Evolutionary conservation across 2,797 vertebrate species (phyloP).

Genomic region (Galaxias olidus): DNA sequence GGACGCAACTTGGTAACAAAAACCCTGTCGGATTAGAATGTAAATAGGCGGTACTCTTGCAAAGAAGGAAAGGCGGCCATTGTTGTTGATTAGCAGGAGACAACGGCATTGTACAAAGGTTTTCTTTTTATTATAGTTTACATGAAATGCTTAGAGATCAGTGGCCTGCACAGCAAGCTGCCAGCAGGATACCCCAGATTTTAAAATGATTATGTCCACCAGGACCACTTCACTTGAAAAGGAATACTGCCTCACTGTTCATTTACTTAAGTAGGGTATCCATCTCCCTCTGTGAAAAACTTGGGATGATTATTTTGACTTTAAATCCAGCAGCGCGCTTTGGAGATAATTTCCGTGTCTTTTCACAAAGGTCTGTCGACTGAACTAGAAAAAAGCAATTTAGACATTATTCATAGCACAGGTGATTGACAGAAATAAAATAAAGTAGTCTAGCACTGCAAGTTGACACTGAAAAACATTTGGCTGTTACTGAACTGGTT

Average conservation of each 20-base stretch:
- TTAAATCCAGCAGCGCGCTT: slow-evolving; percentile 45
- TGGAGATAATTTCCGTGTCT: slow-evolving; percentile 47
- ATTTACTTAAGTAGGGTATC: slow-evolving; percentile 41
- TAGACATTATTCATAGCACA: slow-evolving; percentile 59
- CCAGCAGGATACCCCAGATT: slow-evolving; percentile 40
- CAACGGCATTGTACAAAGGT: slow-evolving; percentile 53
- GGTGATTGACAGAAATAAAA: slow-evolving; percentile 68
- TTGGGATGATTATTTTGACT: slow-evolving; percentile 40
- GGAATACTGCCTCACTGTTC: slow-evolving; percentile 38
- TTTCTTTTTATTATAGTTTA: slow-evolving; percentile 14
- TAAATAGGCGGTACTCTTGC: slow-evolving; percentile 77
- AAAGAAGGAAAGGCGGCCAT: slow-evolving; percentile 74
- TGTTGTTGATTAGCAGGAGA: slow-evolving; percentile 75
- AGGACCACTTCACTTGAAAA: slow-evolving; percentile 41
- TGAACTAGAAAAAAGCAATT: slow-evolving; percentile 61
- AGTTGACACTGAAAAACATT: slow-evolving; percentile 32
- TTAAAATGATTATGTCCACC: slow-evolving; percentile 34
- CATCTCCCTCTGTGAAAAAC: slow-evolving; percentile 24
- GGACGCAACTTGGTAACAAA: slow-evolving; percentile 82
- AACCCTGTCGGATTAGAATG: slow-evolving; percentile 85
- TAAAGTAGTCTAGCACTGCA: slow-evolving; percentile 42
- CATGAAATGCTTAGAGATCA: slow-evolving; percentile 39
- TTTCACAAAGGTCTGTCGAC: slow-evolving; percentile 52
- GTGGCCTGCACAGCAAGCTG: slow-evolving; percentile 27
- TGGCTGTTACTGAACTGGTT: slow-evolving; percentile 36